phyloP scores from a whole-genome alignment of 2,888 invertebrate species.

The Monopis laevigella region DNA sequence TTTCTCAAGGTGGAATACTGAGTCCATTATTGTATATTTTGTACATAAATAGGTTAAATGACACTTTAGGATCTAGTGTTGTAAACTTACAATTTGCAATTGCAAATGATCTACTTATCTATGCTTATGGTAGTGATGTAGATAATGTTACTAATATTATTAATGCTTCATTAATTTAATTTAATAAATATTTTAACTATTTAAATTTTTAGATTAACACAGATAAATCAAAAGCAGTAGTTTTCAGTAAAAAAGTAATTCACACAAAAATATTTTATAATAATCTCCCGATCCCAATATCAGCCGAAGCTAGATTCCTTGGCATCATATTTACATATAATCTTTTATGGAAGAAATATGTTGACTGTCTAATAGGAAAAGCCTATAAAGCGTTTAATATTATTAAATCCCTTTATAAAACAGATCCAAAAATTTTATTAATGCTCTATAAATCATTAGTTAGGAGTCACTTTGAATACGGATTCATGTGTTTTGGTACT shows the following conservation, averaged over 20 bases:
- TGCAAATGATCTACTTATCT: slow-evolving; percentile 7
- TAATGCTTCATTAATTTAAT: not conserved
- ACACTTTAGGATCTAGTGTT: slow-evolving; percentile 7
- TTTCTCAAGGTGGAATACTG: slow-evolving; percentile 10
- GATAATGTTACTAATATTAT: not conserved
- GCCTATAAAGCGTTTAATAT: slow-evolving; percentile 5
- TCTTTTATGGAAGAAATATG: slow-evolving; percentile 11
- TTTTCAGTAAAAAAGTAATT: slow-evolving; percentile 1
- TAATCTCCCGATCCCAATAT: not conserved
- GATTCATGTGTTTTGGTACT: slow-evolving; percentile 14
- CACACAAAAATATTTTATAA: slow-evolving; percentile 1
- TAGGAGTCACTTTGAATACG: slow-evolving; percentile 18
- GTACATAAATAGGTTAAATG: slow-evolving; percentile 5
- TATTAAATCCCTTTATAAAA: slow-evolving; percentile 12
- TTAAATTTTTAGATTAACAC: slow-evolving; percentile 1
- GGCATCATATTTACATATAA: slow-evolving; percentile 5
- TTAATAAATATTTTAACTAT: slow-evolving; percentile 6
- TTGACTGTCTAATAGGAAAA: slow-evolving; percentile 3
- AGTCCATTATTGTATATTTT: slow-evolving; percentile 4
- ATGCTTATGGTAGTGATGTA: not conserved
- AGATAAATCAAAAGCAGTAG: slow-evolving; percentile 3
- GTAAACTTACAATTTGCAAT: slow-evolving; percentile 7
- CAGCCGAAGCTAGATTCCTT: slow-evolving; percentile 2
- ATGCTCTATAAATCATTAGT: slow-evolving; percentile 16
- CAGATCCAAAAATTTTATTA: no score